Conservation (phyloP, 2,888 invertebrate genomes). For the Acanthosepion esculentum region DNA sequence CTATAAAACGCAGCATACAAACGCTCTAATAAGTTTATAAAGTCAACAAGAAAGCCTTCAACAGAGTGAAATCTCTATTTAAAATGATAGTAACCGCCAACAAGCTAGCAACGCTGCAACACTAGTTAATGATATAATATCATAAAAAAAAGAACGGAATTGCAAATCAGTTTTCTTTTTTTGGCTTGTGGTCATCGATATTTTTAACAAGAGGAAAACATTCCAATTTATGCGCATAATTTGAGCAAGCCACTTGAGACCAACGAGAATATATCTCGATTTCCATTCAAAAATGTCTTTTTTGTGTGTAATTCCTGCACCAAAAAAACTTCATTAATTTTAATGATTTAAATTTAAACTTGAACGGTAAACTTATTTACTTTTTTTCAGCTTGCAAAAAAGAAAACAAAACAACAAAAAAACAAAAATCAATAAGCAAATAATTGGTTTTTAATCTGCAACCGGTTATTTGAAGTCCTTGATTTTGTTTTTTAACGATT, state of each 20-base stretch:
- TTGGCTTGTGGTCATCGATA: not conserved
- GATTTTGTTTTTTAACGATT: not conserved
- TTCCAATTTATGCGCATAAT: not conserved
- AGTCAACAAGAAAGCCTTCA: too few species aligned
- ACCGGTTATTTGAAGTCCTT: accelerated
- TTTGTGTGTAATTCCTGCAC: not conserved
- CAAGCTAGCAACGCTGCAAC: too few species aligned
- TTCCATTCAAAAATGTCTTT: not conserved
- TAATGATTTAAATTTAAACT: not conserved
- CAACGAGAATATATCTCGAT: not conserved
- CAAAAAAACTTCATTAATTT: not conserved
- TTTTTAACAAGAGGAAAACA: not conserved
- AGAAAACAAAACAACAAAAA: too few species aligned
- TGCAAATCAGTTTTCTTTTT: too few species aligned
- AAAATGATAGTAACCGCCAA: too few species aligned
- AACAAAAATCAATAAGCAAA: not conserved
- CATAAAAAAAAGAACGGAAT: too few species aligned
- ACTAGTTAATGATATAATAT: too few species aligned
- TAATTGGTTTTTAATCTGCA: not conserved
- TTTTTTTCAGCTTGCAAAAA: not conserved
- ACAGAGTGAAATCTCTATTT: too few species aligned
- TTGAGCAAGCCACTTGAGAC: not conserved
- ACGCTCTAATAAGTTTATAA: too few species aligned
- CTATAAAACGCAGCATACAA: too few species aligned
- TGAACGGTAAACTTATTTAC: not conserved